A percentile compares a stretch with the other conserved stretches of the same genome.
Evolutionary conservation across 2,888 invertebrate species (phyloP).

Genomic region (Tridacna crocea): DNA sequence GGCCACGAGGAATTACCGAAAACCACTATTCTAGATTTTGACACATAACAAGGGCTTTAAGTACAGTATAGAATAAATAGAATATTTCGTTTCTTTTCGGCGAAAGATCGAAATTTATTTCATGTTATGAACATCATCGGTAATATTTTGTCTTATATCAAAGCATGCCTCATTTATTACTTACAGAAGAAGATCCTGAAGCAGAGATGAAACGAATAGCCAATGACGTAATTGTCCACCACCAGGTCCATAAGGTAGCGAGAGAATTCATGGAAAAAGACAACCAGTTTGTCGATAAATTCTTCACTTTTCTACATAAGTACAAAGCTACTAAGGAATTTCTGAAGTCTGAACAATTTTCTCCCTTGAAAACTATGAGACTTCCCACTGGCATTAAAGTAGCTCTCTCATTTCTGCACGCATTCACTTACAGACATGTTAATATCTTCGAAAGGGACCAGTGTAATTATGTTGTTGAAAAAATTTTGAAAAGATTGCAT

Average conservation of each 20-base stretch:
- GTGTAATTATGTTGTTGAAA: constrained; percentile 35
- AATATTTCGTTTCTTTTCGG: too few relatives aligned
- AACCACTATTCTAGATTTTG: too few relatives aligned
- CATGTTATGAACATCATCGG: too few relatives aligned
- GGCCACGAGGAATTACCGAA: too few relatives aligned
- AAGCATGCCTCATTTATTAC: neutral
- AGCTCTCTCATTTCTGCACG: constrained; percentile 47
- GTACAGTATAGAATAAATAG: too few relatives aligned
- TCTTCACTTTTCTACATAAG: constrained; percentile 50
- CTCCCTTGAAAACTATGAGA: constrained; percentile 39
- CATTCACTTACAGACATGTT: constrained; percentile 39
- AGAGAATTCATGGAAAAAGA: constrained; percentile 35
- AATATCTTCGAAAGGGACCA: constrained; percentile 23
- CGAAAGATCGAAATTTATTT: too few relatives aligned
- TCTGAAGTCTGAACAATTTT: constrained; percentile 33
- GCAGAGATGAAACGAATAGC: constrained; percentile 48
- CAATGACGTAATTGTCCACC: constrained; percentile 54
- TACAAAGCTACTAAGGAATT: constrained; percentile 45
- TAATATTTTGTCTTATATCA: too few relatives aligned
- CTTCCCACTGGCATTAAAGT: constrained; percentile 27
- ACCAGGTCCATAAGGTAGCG: constrained; percentile 35
- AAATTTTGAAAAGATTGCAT: constrained; percentile 38
- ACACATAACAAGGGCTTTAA: too few relatives aligned
- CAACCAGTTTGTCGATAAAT: constrained; percentile 48
- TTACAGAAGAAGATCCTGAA: constrained; percentile 20